Percentiles rank a stretch among this genome's conserved stretches.
Conservation (phyloP, 2,888 invertebrate genomes). For the Blera fallax region DNA sequence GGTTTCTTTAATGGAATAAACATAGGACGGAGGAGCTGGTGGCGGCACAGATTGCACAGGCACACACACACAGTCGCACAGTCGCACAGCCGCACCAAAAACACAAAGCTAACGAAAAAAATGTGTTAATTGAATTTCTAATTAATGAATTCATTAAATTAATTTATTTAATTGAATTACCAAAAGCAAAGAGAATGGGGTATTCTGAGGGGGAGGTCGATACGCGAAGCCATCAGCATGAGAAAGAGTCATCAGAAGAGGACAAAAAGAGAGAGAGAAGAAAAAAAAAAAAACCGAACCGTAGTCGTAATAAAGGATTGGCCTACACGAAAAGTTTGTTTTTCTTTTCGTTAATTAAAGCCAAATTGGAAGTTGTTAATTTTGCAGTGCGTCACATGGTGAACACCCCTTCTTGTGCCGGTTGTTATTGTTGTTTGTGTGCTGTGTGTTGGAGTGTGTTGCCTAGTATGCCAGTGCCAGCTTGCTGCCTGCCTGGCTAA, state of each 20-base stretch:
- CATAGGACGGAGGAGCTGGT: background rate
- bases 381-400: slow-evolving; percentile 73
- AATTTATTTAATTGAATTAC: slow-evolving; percentile 72
- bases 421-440: background rate
- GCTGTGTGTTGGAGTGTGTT: background rate
- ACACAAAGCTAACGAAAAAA: slow-evolving; percentile 43
- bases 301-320: slow-evolving; percentile 68
- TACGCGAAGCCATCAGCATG: slow-evolving; percentile 9
- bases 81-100: slow-evolving; percentile 1
- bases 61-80: background rate
- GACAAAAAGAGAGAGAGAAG: slow-evolving; percentile 16
- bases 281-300: slow-evolving; percentile 11
- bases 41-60: slow-evolving; percentile 36
- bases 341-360: slow-evolving; percentile 73
- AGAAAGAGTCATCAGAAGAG: slow-evolving; percentile 40
- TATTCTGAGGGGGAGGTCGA: background rate
- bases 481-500: slow-evolving; percentile 21
- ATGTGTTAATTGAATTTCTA: slow-evolving; percentile 73
- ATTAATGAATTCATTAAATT: slow-evolving; percentile 73
- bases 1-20: slow-evolving; percentile 56
- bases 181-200: slow-evolving; percentile 25
- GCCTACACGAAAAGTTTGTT: slow-evolving; percentile 72
- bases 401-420: slow-evolving; percentile 31
- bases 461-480: too few species aligned
- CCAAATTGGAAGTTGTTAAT: slow-evolving; percentile 73